A percentile compares a stretch with the other conserved stretches of the same genome.
These are phyloP conservation scores for Danio choprae DNA, from an alignment of 2,797 vertebrate genomes.

Conservation along the genomic window DNA sequence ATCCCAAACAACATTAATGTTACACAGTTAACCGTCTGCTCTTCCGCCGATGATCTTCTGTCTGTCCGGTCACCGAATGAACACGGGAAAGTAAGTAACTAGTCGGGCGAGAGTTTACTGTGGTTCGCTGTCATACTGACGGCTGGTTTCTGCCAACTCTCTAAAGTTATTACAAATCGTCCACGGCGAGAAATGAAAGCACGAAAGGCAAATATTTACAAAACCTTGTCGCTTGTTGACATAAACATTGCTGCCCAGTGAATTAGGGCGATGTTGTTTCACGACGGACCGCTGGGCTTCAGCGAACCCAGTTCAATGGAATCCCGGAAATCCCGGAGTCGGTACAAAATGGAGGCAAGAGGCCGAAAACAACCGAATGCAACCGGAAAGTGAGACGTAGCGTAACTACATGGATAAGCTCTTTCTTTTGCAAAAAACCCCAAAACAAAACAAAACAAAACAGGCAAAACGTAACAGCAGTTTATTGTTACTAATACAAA, in stretches of 20 bases:
- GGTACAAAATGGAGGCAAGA: constrained; percentile 81
- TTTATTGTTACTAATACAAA: neutral
- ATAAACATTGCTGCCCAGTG: constrained; percentile 14
- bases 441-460: too few species aligned
- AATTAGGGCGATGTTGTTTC: neutral
- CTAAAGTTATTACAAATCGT: constrained; percentile 9
- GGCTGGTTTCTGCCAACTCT: constrained; percentile 15
- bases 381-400: constrained; percentile 49
- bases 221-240: neutral
- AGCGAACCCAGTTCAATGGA: constrained; percentile 65
- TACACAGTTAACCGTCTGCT: neutral
- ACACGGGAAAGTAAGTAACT: constrained; percentile 16
- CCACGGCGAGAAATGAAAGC: neutral
- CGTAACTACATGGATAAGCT: neutral
- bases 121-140: constrained; percentile 34
- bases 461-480: neutral
- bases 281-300: neutral
- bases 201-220: neutral
- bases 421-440: constrained; percentile 1
- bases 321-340: constrained; percentile 76
- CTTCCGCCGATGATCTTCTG: neutral
- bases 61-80: neutral
- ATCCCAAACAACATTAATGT: constrained; percentile 44
- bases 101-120: constrained; percentile 30
- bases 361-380: constrained; percentile 56